Base-by-base conservation (phyloP, 2,888 invertebrate species). In the Daptonema setosum region DNA sequence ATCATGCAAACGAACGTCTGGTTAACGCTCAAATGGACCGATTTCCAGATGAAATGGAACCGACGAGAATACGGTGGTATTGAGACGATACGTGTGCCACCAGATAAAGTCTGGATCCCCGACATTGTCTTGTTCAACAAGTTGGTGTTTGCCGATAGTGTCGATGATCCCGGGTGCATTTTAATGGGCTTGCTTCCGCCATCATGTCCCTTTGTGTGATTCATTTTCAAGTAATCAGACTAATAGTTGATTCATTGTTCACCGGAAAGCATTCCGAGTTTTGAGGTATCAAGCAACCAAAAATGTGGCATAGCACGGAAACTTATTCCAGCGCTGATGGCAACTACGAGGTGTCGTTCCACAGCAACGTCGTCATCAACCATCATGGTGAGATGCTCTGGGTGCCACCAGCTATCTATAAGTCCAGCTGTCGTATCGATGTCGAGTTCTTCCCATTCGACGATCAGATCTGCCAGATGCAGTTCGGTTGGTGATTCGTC, bases 351-450 rank as follows among this genome's bases (percentile, higher is more conserved):
- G 95, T 95, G 59, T 84, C 93, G 64, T 97, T 93, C 76, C 91
- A 93, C 75, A 90, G 91, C 56, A 97, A 97, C 78, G 90, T 95
- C 41, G 78, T 97, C 60, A 88, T 97, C 67, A 88, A 90, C 75
- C 85, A 86, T 24, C 83, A 83, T 64, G 93, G 93, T 35, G 84
- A 87, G 75, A 87, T 97, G 25, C 78, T 93, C 47, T 97, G 95
- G 95, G 91, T 99, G 43, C 97, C 97, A 3, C 97, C 97, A 52
- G 95, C 97, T 56, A 99, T 97, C 73, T 99, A 95, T 75, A 93
- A 87, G 78, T 91, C 90, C 74, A 93, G 93, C 57, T 99, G 97
- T 75, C 90, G 91, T 30, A 99, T 97, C 69, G 93, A 97, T 75
- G 97, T 99, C 60, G 88, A 90, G 62, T 99, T 91, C 74, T 97